phyloP scores from a whole-genome alignment of 92 coral and sea anemone species.

The Porites rus region DNA sequence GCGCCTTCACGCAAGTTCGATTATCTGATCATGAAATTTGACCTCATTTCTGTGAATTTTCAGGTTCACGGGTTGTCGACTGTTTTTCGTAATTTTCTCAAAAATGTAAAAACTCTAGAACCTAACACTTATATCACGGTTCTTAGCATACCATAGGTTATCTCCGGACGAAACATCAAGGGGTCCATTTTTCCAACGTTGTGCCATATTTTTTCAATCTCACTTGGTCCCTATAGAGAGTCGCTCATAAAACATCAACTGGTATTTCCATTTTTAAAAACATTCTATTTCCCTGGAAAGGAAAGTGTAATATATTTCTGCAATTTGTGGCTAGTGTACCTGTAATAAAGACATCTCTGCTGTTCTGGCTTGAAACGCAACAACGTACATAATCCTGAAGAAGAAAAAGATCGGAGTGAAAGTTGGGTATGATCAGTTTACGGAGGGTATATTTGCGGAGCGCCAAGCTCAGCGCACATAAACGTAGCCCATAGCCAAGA shows the following conservation, averaged over 20 bases:
- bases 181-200: slow-evolving; percentile 41
- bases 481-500: no score
- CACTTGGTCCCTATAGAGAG: slow-evolving; percentile 35
- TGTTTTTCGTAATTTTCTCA: slow-evolving; percentile 53
- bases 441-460: no score
- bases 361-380: slow-evolving; percentile 77
- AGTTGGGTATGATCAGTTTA: no score
- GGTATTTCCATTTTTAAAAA: no score
- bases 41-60: slow-evolving; percentile 39
- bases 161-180: slow-evolving; percentile 47
- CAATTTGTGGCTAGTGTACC: slow-evolving; percentile 46
- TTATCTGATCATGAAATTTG: slow-evolving; percentile 26
- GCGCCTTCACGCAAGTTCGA: slow-evolving; percentile 34
- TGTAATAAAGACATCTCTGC: slow-evolving; percentile 89
- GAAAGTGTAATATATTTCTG: no score
- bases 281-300: no score
- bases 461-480: no score
- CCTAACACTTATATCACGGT: not conserved
- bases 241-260: slow-evolving; percentile 20
- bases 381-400: slow-evolving; percentile 90
- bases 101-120: slow-evolving; percentile 50
- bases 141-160: not conserved
- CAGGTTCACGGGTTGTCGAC: slow-evolving; percentile 38
- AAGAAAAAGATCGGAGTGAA: not conserved
- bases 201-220: slow-evolving; percentile 18